Evolutionary conservation across 2,888 invertebrate species (phyloP), one percentile per base, ranked within the genome.

Genomic region (Andrena trimmerana): DNA sequence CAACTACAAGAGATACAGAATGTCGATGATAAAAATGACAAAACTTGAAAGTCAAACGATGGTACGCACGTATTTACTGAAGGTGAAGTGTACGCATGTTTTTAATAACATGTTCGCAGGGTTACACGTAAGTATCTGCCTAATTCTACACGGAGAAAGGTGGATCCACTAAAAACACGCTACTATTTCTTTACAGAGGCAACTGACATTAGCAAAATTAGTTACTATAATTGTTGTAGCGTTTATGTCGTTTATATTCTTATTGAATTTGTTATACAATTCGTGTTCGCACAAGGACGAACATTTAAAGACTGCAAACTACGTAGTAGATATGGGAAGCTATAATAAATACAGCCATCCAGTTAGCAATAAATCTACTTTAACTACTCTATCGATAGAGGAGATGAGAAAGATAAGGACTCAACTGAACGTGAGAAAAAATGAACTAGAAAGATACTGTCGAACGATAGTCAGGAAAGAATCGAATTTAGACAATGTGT

Each of bases 371-470:
- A 78, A 72, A 62, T 60, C 65, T 31, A n/a, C 5, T 24, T 10
- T 57, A 59, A 24, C 31, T 20, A 1, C 20, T 36, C 13, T 85
- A 24, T 78, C 88, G 0, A 48, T 16, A 13, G 33, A 65, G 3
- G 78, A 85, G 31, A 81, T 89, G 83, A 74, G 20, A 66, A 48
- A 65, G 13, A 74, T 80, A 59, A 86, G 72, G 36, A 69, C 36
- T 5, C 74, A 79, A 66, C 73, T 91, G 16, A 77, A 88, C 24
- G 31, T 2, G 24, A 89, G 91, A 42, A 86, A 52, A 29, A 68
- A 24, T 20, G 66, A 81, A 36, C n/a, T 91, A n/a, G 60, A 77
- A 52, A 29, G 67, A n/a, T 48, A 87, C 8, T 91, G 91, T 67
- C 24, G 76, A 70, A 77, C 27, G 4, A 78, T 81, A 10, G 59